Evolutionary conservation across 2,113 vertebrate genomes (phyloP).

Genomic region (Pleuronectes platessa): DNA sequence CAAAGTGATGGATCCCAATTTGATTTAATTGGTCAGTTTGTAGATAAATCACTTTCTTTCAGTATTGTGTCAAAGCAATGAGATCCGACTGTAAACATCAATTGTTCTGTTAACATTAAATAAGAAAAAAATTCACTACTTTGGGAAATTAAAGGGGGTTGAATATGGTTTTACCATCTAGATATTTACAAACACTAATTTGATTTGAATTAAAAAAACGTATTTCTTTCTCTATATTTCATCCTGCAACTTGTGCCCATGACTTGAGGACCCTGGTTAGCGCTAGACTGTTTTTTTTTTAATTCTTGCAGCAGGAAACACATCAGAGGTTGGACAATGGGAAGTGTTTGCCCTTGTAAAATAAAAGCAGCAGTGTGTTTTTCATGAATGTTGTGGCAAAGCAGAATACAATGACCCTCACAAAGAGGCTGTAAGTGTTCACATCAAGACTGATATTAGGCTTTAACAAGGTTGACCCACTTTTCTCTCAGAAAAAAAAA

Average conservation of each 20-base stretch:
- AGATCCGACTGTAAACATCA: too few species aligned
- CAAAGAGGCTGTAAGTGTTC: constrained; percentile 39
- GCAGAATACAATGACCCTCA: too few species aligned
- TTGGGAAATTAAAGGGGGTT: too few species aligned
- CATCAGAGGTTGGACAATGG: too few species aligned
- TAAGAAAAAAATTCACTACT: too few species aligned
- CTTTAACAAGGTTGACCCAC: constrained; percentile 70
- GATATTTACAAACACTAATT: too few species aligned
- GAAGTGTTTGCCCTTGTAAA: background rate
- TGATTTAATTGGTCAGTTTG: too few species aligned
- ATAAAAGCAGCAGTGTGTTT: background rate
- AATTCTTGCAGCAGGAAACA: background rate
- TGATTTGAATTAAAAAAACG: background rate
- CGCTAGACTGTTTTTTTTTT: too few species aligned
- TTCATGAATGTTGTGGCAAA: background rate
- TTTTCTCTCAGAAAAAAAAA: constrained; percentile 42
- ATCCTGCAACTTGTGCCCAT: background rate
- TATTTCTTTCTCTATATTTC: background rate
- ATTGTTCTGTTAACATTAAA: too few species aligned
- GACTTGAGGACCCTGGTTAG: background rate
- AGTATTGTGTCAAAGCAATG: background rate
- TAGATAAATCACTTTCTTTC: background rate
- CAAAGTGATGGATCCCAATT: background rate
- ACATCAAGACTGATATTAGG: constrained; percentile 45
- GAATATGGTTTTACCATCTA: too few species aligned